Base-by-base conservation (phyloP, 2,113 vertebrate species). In the Amphiprion percula region DNA sequence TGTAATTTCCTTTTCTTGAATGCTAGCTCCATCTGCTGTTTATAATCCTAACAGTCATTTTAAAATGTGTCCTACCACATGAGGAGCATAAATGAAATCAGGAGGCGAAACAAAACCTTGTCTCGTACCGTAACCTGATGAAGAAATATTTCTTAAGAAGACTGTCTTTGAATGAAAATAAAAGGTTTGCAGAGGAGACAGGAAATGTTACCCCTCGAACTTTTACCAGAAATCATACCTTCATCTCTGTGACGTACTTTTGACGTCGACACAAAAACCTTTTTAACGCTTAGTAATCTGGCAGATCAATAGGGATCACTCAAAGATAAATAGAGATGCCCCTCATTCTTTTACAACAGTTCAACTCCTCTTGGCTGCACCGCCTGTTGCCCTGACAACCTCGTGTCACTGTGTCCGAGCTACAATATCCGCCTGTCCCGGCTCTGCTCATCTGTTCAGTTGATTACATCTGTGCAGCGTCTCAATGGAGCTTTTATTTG, bases 11-110 rank as follows among this genome's bases (percentile, higher is more conserved):
- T 75, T 89, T 84, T 55, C 58, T 84, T 92, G 78, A 67, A 78
- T 56, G 4, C 53, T 83, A 71, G 88, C 82, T 33, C 90, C 92
- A 86, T 77, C 91, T 93, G 71, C 86, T 92, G 91, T 87, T 64
- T 14, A 11, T 3, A 49, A 10, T 5, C 9, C 23, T 10, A 19
- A 21, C 28, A 21, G 16, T 39, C 19, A 0, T 28, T 6, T 58
- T 17, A 37, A 24, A 12, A 3, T 54, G 23, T 23, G 33, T 28
- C 21, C n/a, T 30, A 10, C n/a, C 33, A 37, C 33, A 14, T 44
- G 23, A 14, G 1, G 17, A 77, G 63, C 47, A n/a, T 39, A 16
- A 66, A n/a, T 15, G 9, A 26, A 61, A 68, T 55, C 21, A 65
- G 37, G 39, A 21, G 12, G 24, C 2, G 6, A 17, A 44, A 9